phyloP scores from a whole-genome alignment of 2,797 vertebrate species.

The Ataeniobius toweri region DNA sequence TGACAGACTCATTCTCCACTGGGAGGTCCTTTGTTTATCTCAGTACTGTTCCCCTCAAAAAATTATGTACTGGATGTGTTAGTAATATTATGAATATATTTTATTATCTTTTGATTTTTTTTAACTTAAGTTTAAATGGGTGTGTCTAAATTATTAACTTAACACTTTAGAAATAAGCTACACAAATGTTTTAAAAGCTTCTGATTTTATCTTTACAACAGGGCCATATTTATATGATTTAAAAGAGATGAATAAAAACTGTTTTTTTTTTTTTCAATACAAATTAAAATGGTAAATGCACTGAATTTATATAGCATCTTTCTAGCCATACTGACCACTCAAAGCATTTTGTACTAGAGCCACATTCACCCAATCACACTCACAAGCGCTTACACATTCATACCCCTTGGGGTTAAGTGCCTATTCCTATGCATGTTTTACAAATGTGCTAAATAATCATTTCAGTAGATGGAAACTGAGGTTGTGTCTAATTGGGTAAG shows the following conservation, averaged over 20 bases:
- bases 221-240: constrained; percentile 31
- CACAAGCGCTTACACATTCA: too few relatives aligned
- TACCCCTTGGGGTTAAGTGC: too few relatives aligned
- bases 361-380: too few relatives aligned
- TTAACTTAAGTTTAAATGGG: constrained; percentile 37
- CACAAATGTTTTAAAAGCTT: constrained; percentile 37
- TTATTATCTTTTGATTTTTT: constrained; percentile 35
- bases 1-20: constrained; percentile 10
- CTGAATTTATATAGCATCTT: too few relatives aligned
- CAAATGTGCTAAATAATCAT: too few relatives aligned
- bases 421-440: too few relatives aligned
- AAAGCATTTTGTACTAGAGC: too few relatives aligned
- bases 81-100: constrained; percentile 61
- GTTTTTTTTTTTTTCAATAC: too few relatives aligned
- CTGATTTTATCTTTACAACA: constrained; percentile 45
- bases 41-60: constrained; percentile 29
- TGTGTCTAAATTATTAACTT: constrained; percentile 43
- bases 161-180: constrained; percentile 44
- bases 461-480: too few relatives aligned
- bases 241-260: constrained; percentile 1
- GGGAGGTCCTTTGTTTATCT: constrained; percentile 25
- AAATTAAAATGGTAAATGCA: too few relatives aligned
- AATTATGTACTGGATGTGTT: constrained; percentile 58
- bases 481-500: too few relatives aligned
- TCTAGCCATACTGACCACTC: too few relatives aligned